phyloP scores from a whole-genome alignment of 2,113 vertebrate species.

The Sorex araneus region DNA sequence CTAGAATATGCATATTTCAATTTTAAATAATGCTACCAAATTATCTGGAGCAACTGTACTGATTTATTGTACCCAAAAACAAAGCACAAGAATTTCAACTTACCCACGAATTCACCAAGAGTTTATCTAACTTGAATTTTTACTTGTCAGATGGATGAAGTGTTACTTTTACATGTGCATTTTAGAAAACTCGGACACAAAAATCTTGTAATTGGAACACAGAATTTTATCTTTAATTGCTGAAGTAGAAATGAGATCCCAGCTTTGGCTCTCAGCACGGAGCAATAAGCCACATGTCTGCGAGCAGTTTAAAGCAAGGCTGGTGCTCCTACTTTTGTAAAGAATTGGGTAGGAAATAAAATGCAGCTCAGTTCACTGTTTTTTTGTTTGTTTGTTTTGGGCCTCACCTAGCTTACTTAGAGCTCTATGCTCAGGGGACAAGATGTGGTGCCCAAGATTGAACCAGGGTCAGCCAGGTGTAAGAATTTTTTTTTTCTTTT shows the following conservation, averaged over 20 bases:
- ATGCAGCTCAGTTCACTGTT: neutral
- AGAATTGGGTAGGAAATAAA: constrained; percentile 42
- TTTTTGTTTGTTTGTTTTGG: too few species aligned
- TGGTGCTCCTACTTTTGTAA: constrained; percentile 17
- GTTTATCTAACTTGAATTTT: constrained; percentile 62
- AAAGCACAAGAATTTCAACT: constrained; percentile 17
- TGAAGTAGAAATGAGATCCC: constrained; percentile 46
- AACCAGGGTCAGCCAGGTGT: too few species aligned
- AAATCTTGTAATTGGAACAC: constrained; percentile 31
- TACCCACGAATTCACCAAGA: neutral
- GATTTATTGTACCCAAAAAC: constrained; percentile 34
- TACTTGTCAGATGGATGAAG: constrained; percentile 31
- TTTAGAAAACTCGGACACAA: constrained; percentile 15
- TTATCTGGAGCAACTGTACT: constrained; percentile 3
- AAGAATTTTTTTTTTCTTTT: too few species aligned
- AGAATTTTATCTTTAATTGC: constrained; percentile 64
- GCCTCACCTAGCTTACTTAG: too few species aligned
- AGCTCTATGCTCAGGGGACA: too few species aligned
- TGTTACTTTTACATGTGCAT: constrained; percentile 50
- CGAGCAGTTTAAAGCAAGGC: constrained; percentile 35
- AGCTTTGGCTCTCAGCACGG: constrained; percentile 7
- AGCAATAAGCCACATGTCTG: neutral
- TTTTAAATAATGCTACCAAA: neutral
- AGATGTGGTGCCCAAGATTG: too few species aligned
- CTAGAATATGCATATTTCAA: constrained; percentile 28